Evolutionary conservation across 1,140 invertebrate genomes (phyloP), one percentile per base, ranked within the genome.

Genomic region (Lucilia sericata): DNA sequence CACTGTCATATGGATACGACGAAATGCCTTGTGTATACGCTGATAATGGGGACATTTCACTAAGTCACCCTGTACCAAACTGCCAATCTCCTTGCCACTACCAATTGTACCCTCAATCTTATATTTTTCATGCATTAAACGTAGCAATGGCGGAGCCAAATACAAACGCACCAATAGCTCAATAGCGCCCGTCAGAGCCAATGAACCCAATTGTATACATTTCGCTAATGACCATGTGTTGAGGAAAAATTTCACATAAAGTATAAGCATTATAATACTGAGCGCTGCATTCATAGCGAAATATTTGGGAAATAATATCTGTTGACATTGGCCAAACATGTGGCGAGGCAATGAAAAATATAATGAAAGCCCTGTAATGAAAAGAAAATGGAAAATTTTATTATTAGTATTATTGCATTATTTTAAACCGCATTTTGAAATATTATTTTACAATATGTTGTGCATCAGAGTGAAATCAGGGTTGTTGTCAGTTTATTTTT

Each of bases 251-350:
- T 94, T 93, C 2, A 93, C 91, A 87, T 94, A 96, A 17, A 94
- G 93, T 2, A 96, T 91, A 10, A 96, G 92, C 7, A 95, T 96
- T 10, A 94, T 92, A 13, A 96, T 92, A 87, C 95, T 96, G 17
- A 97, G 91, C 83, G 94, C 88, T 0, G 95, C 93, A 87, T 96
- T 97, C 74, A 96, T 91, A 7, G 95, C 93, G 91, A 97, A 97
- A 90, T 97, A 97, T 86, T 95, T 94, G 5, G 96, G 96, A 90
- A 97, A 97, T n/a, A 97, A 91, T 17, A 96, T 94, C 84, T 95
- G 94, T 89, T 97, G 96, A 7, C 97, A 95, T 86, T 94, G 94
- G 0, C 96, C 96, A 90, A 97, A 97, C 55, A 94, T 94, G 87
- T 97, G 96, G 19, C 96, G 93, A 0, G 96, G 95, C 76, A 97